Base-by-base conservation (phyloP, 2,888 invertebrate species). In the Melinaea menophilus region DNA sequence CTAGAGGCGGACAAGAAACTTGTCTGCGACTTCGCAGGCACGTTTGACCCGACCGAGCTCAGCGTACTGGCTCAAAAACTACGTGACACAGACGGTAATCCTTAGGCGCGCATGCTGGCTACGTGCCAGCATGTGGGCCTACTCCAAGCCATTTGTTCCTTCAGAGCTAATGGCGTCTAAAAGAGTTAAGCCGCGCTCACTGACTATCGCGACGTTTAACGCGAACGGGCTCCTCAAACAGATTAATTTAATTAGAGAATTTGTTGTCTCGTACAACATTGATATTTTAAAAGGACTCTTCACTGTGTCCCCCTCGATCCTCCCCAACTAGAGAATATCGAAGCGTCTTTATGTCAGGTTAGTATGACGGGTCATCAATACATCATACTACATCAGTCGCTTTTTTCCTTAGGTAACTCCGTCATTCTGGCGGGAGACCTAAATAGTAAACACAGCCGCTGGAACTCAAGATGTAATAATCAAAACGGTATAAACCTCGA, bases 371-470 rank as follows among this genome's bases (percentile, higher is more conserved):
- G 1, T 22, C 22, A 22, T 22, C 22, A 22, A 22, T 22, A 0
- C 22, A 22, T 22, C 22, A 22, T 22, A 22, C 22, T 22, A 22
- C 13, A 22, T 4, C 2, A 48, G 5, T 2, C 48, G 2, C 54
- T 65, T 2, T 51, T 65, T 12, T 4, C 45, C 3, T 48, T 60
- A 41, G 55, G 60, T 3, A 11, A 33, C 34, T 57, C 62, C 4
- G 58, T 58, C n/a, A 51, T 66, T 22, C 13, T 63, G 33, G 62
- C 54, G 4, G 65, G 58, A 2, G 62, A 66, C 45, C 22, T 63
- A 0, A 63, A 66, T 13, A 33, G 51, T 37, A 66, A 61, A 45
- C 58, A 66, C 11, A 4, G 22, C 7, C 56, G 37, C 5, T 61
- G 61, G 61, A 47, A 48, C 0, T 56, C 35, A 3, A 3, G 4